phyloP scores from a whole-genome alignment of 2,113 vertebrate genomes.

The Serilophus lunatus region DNA sequence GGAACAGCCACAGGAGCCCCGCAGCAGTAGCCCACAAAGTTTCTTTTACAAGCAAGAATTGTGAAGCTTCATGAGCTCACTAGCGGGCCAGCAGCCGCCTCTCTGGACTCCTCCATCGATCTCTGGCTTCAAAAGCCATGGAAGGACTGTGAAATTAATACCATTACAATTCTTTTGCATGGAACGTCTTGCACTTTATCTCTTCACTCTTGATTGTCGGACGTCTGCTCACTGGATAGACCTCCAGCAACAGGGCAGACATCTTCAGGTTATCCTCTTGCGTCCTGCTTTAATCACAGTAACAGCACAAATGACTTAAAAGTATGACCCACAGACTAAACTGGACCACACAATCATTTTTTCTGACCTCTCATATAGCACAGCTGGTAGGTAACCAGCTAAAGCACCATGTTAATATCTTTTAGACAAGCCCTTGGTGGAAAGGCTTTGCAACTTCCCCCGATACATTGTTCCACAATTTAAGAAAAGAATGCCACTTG shows the following conservation, averaged over 20 bases:
- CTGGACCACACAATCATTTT: background rate
- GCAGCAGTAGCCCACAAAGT: background rate
- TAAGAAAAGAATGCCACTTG: background rate
- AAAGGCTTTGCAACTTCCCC: background rate
- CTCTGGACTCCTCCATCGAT: background rate
- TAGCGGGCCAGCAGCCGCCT: background rate
- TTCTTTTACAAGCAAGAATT: background rate
- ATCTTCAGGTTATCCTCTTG: background rate
- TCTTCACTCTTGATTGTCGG: background rate
- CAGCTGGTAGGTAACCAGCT: background rate
- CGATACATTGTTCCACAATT: background rate
- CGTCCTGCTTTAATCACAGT: background rate
- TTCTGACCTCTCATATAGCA: background rate
- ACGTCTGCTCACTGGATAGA: background rate
- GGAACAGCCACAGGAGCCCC: background rate
- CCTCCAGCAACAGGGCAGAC: background rate
- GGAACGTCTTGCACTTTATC: background rate
- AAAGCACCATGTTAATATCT: fast-evolving
- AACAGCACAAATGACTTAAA: background rate
- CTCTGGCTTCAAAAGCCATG: background rate
- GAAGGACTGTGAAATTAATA: background rate
- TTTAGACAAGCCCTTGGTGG: background rate
- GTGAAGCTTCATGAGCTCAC: background rate
- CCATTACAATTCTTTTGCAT: background rate
- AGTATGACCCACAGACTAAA: background rate